Evolutionary conservation across 2,113 vertebrate genomes (phyloP).

Genomic region (Hydropotes inermis): DNA sequence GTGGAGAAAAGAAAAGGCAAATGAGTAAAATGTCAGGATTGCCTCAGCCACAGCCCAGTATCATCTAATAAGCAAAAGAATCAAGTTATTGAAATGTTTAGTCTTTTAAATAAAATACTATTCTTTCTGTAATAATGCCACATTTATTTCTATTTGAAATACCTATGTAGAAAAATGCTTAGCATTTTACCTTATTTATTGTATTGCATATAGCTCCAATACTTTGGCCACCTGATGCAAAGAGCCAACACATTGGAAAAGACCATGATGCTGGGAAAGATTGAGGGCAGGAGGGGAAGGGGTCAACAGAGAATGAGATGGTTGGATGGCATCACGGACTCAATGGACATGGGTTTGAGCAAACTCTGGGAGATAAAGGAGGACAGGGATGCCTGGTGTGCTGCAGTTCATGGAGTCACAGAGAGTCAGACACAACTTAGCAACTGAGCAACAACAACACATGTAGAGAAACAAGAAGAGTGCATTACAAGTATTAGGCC

Average conservation of each 20-base stretch:
- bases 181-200: neutral
- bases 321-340: neutral
- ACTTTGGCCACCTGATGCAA: neutral
- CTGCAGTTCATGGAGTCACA: neutral
- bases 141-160: neutral
- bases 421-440: neutral
- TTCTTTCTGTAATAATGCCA: neutral
- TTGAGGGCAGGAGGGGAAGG: neutral
- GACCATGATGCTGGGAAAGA: neutral
- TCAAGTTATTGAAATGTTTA: neutral
- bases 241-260: neutral
- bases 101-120: neutral
- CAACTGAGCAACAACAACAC: neutral
- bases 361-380: neutral
- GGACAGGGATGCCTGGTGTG: neutral
- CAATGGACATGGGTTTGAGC: neutral
- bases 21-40: neutral
- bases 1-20: neutral
- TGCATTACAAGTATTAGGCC: neutral
- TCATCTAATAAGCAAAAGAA: neutral
- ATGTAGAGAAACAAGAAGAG: neutral
- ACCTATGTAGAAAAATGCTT: neutral
- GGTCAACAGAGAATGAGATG: neutral
- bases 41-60: neutral
- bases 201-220: neutral